Evolutionary conservation across 2,113 vertebrate genomes (phyloP).

Genomic region (Oncorhynchus gorbuscha): DNA sequence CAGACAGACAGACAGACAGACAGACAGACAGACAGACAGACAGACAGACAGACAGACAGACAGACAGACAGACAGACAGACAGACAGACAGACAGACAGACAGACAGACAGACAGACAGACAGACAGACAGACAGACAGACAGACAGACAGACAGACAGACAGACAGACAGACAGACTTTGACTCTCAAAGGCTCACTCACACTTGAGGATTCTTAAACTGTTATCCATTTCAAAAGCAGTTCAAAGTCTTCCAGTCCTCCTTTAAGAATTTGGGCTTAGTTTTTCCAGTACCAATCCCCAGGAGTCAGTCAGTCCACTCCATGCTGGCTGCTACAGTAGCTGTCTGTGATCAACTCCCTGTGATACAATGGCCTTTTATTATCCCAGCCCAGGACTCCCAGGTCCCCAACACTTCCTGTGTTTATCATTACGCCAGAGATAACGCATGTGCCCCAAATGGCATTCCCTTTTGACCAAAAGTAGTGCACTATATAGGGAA

Average conservation of each 20-base stretch:
- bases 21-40: not conserved
- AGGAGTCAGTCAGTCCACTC: not conserved
- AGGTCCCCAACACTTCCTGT: not conserved
- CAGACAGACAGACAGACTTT: not conserved
- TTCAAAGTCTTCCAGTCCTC: not conserved
- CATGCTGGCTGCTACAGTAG: not conserved
- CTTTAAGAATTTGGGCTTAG: not conserved
- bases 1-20: not conserved
- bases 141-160: not conserved
- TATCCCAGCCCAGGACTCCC: not conserved
- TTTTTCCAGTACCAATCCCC: not conserved
- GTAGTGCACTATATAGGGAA: not conserved
- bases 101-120: too few species aligned
- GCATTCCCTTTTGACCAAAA: not conserved
- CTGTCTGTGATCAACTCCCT: not conserved
- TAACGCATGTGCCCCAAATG: not conserved
- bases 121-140: not conserved
- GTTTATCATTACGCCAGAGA: not conserved
- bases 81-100: not conserved
- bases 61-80: not conserved
- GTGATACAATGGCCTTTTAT: not conserved
- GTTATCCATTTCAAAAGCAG: conserved; percentile 1
- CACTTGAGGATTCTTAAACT: not conserved
- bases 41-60: not conserved
- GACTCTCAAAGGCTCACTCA: not conserved